Conservation (phyloP, 2,797 vertebrate genomes). For the Acanthopagrus latus region DNA sequence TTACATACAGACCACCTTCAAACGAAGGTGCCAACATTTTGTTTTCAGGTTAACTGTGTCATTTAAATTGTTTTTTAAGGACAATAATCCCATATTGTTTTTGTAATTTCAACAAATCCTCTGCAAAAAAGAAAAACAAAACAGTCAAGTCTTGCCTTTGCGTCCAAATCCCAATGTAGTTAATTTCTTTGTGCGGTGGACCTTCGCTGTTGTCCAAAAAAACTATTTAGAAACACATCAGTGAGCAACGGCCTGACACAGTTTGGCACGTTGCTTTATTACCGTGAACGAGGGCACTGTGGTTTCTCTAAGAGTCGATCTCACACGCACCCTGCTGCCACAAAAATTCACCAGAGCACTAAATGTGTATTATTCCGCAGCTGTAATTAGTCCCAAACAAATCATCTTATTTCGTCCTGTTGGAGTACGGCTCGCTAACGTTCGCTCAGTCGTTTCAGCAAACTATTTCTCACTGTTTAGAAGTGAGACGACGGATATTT, state of each 20-base stretch:
- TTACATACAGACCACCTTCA: background rate
- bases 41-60: background rate
- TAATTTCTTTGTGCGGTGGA: background rate
- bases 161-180: background rate
- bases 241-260: background rate
- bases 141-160: background rate
- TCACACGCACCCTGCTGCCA: background rate
- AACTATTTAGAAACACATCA: background rate
- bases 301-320: background rate
- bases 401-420: background rate
- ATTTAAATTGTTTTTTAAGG: background rate
- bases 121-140: too few species aligned
- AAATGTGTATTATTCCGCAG: background rate
- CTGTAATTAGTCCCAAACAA: conserved; percentile 6
- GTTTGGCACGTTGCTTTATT: conserved; percentile 8
- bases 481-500: background rate
- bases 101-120: background rate
- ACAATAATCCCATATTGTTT: background rate
- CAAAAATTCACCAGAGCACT: background rate
- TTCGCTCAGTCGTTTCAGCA: background rate
- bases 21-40: background rate
- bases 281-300: background rate
- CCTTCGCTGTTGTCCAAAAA: background rate
- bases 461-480: background rate
- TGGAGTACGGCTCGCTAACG: background rate